These are phyloP conservation scores for Anabacerthia variegaticeps DNA, from an alignment of 2,797 vertebrate genomes.

Conservation along the genomic window DNA sequence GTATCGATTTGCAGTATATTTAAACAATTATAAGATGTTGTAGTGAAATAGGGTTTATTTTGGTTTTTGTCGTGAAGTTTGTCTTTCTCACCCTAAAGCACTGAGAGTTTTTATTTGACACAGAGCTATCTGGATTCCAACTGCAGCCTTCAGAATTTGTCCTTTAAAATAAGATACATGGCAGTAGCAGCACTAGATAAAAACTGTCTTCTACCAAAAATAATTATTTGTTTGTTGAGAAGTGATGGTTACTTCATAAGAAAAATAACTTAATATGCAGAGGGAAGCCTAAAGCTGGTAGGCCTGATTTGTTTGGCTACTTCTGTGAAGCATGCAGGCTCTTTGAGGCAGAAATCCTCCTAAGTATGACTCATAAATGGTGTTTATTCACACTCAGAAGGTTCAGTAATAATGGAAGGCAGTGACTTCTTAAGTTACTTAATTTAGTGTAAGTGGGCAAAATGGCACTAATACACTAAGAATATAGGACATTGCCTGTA, in stretches of 20 bases:
- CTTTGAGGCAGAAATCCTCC: constrained; percentile 29
- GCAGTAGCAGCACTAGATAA: not conserved
- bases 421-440: not conserved
- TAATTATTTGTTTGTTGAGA: not conserved
- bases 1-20: constrained; percentile 51
- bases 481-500: not conserved
- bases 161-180: not conserved
- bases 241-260: not conserved
- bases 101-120: constrained; percentile 38
- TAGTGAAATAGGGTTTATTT: constrained; percentile 50
- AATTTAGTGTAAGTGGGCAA: not conserved
- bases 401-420: not conserved
- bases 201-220: not conserved
- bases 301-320: constrained; percentile 30
- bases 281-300: not conserved
- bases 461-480: not conserved
- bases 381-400: constrained; percentile 3
- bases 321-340: constrained; percentile 43
- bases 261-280: not conserved
- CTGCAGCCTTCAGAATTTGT: not conserved
- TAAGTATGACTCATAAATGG: not conserved
- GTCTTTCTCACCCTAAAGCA: constrained; percentile 10
- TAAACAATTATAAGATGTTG: constrained; percentile 40
- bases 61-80: not conserved
- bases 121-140: constrained; percentile 16